A percentile compares a stretch with the other conserved stretches of the same genome.
These are phyloP conservation scores for Oplegnathus fasciatus DNA, from an alignment of 2,113 vertebrate genomes.

Conservation along the genomic window DNA sequence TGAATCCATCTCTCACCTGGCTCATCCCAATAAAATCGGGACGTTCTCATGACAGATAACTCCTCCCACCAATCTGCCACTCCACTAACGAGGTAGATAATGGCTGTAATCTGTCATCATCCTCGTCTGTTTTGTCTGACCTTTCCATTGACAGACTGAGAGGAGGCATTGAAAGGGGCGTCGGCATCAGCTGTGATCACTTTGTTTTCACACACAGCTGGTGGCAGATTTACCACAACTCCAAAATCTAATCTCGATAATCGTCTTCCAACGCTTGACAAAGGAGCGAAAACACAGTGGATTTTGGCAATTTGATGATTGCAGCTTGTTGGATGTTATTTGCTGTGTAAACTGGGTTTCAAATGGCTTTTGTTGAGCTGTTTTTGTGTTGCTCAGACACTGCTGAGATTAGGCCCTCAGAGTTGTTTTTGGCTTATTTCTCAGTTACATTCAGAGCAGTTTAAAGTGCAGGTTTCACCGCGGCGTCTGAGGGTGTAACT, in stretches of 20 bases:
- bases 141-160: slow-evolving; percentile 35
- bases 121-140: slow-evolving; percentile 47
- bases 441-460: not conserved
- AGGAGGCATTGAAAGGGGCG: slow-evolving; percentile 3
- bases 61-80: slow-evolving; percentile 48
- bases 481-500: slow-evolving; percentile 38
- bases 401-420: not conserved
- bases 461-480: slow-evolving; percentile 25
- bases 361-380: slow-evolving; percentile 13
- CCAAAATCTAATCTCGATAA: slow-evolving; percentile 58
- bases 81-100: slow-evolving; percentile 34
- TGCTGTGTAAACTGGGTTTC: not conserved
- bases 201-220: slow-evolving; percentile 55
- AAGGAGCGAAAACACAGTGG: slow-evolving; percentile 5
- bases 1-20: slow-evolving; percentile 23
- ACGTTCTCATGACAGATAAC: not conserved
- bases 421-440: not conserved
- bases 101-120: slow-evolving; percentile 54
- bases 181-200: slow-evolving; percentile 47
- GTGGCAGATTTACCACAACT: slow-evolving; percentile 25
- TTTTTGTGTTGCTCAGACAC: slow-evolving; percentile 17
- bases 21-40: not conserved
- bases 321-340: slow-evolving; percentile 6
- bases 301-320: slow-evolving; percentile 29
- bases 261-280: slow-evolving; percentile 17